These are phyloP conservation scores for Apodemus speciosus DNA, from an alignment of 2,113 vertebrate genomes.

Conservation along the genomic window DNA sequence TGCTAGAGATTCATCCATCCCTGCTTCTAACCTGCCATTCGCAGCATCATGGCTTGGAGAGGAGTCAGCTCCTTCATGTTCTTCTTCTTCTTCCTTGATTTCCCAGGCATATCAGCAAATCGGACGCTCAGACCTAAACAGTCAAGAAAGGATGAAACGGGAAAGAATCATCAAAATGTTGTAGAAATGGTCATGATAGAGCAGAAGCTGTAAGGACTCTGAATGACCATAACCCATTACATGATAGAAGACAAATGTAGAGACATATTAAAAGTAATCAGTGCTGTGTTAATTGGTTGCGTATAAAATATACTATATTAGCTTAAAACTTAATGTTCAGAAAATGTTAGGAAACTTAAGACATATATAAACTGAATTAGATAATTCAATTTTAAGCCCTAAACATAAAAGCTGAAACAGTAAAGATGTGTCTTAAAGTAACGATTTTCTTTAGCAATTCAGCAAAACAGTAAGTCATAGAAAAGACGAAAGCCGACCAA, in stretches of 20 bases:
- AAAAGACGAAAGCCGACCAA: not conserved
- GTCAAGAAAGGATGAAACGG: not conserved
- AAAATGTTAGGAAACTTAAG: not conserved
- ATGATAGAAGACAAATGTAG: not conserved
- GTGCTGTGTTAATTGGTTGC: not conserved
- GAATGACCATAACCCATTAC: not conserved
- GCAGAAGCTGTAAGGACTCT: not conserved
- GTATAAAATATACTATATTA: not conserved
- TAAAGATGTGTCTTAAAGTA: not conserved
- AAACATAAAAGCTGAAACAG: slow-evolving; percentile 16
- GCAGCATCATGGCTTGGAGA: slow-evolving; percentile 98
- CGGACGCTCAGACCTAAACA: slow-evolving; percentile 91
- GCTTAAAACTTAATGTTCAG: slow-evolving; percentile 30
- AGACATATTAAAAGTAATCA: not conserved
- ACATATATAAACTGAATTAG: not conserved
- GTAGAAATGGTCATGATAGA: not conserved
- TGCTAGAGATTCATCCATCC: not conserved
- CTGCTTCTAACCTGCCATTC: slow-evolving; percentile 92
- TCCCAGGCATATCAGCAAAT: slow-evolving; percentile 93
- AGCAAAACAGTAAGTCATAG: not conserved
- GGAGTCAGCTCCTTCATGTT: slow-evolving; percentile 96
- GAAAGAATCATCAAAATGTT: not conserved
- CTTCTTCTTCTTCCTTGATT: slow-evolving; percentile 91
- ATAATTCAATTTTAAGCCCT: not conserved
- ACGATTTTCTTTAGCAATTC: not conserved